Evolutionary conservation across 2,113 vertebrate genomes (phyloP).

Genomic region (Gracilinanus agilis): DNA sequence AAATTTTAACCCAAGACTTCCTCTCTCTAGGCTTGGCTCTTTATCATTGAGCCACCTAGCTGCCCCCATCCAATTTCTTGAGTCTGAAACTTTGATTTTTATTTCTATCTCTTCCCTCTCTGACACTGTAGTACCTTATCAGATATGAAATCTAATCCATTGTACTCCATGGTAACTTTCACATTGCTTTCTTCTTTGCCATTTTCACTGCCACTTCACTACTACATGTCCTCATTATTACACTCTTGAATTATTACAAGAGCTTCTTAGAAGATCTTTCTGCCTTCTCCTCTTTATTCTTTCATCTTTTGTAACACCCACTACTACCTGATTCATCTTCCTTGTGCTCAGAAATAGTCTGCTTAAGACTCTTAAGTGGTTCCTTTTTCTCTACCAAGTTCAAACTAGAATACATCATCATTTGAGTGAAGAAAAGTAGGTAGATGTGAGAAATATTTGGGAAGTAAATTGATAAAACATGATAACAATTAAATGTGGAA

Average conservation of each 20-base stretch:
- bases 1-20: too few relatives aligned
- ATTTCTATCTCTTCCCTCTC: background rate
- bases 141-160: background rate
- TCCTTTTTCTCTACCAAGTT: background rate
- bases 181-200: background rate
- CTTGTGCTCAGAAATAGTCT: background rate
- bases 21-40: too few relatives aligned
- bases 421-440: background rate
- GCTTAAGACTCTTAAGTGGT: background rate
- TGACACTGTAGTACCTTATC: background rate
- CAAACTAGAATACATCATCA: background rate
- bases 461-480: background rate
- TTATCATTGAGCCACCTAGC: too few relatives aligned
- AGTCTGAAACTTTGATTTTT: background rate
- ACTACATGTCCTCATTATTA: slow-evolving; percentile 1
- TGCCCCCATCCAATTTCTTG: background rate
- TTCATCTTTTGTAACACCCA: background rate
- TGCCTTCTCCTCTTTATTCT: background rate
- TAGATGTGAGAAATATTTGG: background rate
- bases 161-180: background rate
- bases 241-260: background rate
- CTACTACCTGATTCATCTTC: background rate
- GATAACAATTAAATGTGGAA: background rate
- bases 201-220: background rate
- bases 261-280: background rate